Evolutionary conservation across 2,888 invertebrate genomes (phyloP).

Genomic region (Bimastos eiseni): DNA sequence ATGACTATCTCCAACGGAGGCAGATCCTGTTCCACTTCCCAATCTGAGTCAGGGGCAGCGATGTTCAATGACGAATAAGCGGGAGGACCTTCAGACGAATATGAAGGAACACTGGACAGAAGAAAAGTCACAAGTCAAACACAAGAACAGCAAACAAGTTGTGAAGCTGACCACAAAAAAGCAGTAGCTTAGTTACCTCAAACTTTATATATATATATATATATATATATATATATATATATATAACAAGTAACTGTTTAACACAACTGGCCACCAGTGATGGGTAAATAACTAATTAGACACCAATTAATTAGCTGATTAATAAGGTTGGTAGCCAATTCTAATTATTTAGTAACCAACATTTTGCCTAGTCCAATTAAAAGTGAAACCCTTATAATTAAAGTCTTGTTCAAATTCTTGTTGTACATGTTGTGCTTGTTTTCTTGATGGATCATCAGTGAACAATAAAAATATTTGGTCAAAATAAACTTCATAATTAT

Average conservation of each 20-base stretch:
- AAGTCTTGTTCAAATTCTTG: too few species aligned
- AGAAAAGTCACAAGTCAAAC: not conserved
- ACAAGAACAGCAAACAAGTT: not conserved
- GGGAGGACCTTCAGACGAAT: not conserved
- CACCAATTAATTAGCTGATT: too few species aligned
- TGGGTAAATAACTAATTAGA: too few species aligned
- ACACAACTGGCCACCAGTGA: not conserved
- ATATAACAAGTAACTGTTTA: too few species aligned
- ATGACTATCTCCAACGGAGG: slow-evolving; percentile 80
- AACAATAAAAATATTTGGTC: too few species aligned
- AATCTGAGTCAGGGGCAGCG: slow-evolving; percentile 50
- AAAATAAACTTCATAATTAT: too few species aligned
- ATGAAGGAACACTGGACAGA: not conserved
- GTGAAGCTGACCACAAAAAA: not conserved
- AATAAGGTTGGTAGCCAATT: too few species aligned
- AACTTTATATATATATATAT: not conserved
- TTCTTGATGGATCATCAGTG: too few species aligned
- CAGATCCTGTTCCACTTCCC: slow-evolving; percentile 70
- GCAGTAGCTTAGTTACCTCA: not conserved
- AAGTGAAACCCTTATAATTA: too few species aligned
- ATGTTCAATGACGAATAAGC: not conserved
- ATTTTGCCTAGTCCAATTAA: too few species aligned
- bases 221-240: not conserved
- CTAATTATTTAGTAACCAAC: too few species aligned
- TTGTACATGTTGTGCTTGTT: too few species aligned